Evolutionary conservation across 2,113 vertebrate genomes (phyloP), one percentile per base, ranked within the genome.

Genomic region (Notarius quadriscutis): DNA sequence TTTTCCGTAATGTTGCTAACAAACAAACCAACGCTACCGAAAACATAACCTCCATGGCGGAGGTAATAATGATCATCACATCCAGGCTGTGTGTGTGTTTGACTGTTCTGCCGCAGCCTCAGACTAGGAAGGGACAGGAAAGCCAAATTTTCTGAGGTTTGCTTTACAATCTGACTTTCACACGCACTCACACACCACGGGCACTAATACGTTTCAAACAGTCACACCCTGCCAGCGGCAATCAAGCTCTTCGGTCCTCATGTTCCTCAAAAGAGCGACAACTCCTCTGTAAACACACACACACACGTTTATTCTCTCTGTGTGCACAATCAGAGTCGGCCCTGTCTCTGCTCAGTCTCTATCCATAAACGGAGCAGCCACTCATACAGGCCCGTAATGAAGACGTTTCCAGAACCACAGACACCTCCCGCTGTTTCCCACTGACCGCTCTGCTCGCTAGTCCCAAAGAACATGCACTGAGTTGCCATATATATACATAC

Each of bases 181-280:
- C 89, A 88, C 84, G 50, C 63, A 63, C 91, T 89, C 89, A 88
- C 84, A 91, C 89, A 88, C 85, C 85, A 87, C 67, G n/a, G 10
- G 34, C 65, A 63, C 58, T 62, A 82, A 69, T 74, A 82, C 63
- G 7, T 69, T 79, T 84, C 81, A 74, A 69, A 58, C 65, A 27
- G 58, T 17, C 14, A 51, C 48, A 25, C 80, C 78, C 60, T 87
- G 83, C 69, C 71, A 78, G 84, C 27, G 30, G 77, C 71, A 84
- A 81, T 88, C 55, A 69, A 77, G 74, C 83, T 85, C 80, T 63
- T 69, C 58, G 79, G 62, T 79, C 71, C 57, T 63, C 27, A 53
- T 74, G 51, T 79, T 87, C n/a, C 69, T 69, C 60, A 84, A 79
- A 84, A 69, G 72, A 79, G 80, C 84, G 87, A 88, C 75, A 58